Evolutionary conservation across 2,797 vertebrate species (phyloP).

Genomic region (Bryconaethiops microstoma): DNA sequence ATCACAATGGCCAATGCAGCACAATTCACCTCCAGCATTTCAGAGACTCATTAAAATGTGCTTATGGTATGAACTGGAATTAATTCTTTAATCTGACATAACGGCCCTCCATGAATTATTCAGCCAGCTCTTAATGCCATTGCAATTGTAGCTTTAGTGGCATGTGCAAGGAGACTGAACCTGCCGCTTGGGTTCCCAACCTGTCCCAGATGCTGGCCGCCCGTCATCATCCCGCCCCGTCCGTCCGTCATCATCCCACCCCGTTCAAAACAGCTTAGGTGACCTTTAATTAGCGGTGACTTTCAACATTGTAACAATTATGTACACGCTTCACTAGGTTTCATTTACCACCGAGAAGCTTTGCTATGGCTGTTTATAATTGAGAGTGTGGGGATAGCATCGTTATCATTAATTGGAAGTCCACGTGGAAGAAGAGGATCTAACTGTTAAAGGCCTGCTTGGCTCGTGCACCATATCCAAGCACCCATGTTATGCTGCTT

Average conservation of each 20-base stretch:
- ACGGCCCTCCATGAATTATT: conserved; percentile 33
- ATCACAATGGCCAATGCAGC: conserved; percentile 42
- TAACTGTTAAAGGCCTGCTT: conserved; percentile 44
- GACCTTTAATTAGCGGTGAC: conserved; percentile 64
- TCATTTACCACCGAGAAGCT: conserved; percentile 55
- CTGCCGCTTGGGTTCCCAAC: background rate
- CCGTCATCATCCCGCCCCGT: no score
- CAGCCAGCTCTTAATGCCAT: conserved; percentile 6
- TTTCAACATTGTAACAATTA: conserved; percentile 63
- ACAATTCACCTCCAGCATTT: conserved; percentile 26
- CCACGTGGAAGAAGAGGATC: conserved; percentile 30
- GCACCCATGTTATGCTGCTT: conserved; percentile 30
- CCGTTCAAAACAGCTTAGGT: conserved; percentile 53
- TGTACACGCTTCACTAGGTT: conserved; percentile 54
- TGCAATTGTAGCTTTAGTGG: background rate
- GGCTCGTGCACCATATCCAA: conserved; percentile 4
- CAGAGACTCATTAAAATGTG: conserved; percentile 49
- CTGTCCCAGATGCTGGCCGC: conserved; percentile 29
- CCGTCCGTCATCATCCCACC: conserved; percentile 41
- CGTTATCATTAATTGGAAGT: conserved; percentile 57
- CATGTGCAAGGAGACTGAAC: conserved; percentile 14
- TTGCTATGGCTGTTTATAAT: conserved; percentile 62
- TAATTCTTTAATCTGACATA: conserved; percentile 36
- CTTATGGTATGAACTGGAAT: conserved; percentile 38
- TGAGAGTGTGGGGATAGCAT: conserved; percentile 48